Conservation (phyloP, 1,140 invertebrate genomes). For the Euschistus heros region DNA sequence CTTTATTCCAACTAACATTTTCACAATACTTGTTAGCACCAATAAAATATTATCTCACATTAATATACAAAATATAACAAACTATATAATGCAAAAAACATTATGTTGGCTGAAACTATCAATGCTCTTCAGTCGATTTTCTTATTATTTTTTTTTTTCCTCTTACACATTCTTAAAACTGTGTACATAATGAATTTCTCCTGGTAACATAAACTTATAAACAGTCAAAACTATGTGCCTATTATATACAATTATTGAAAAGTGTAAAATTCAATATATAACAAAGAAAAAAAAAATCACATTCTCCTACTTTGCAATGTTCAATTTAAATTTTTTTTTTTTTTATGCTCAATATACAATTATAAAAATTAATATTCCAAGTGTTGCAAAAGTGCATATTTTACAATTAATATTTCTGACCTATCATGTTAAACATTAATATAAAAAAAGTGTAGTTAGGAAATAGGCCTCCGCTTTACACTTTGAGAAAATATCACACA, state of each 20-base stretch:
- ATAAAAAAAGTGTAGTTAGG: slow-evolving; percentile 14
- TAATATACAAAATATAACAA: slow-evolving; percentile 21
- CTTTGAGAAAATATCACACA: slow-evolving; percentile 22
- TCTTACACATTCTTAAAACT: neutral
- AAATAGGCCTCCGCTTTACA: slow-evolving; percentile 19
- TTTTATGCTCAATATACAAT: slow-evolving; percentile 12
- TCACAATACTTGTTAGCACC: slow-evolving; percentile 26
- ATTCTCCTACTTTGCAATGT: slow-evolving; percentile 22
- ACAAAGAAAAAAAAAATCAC: slow-evolving; percentile 4
- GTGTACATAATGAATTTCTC: slow-evolving; percentile 3
- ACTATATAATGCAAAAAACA: slow-evolving; percentile 18
- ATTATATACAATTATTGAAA: slow-evolving; percentile 10
- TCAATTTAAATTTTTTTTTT: neutral
- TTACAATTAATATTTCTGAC: neutral
- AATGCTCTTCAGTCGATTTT: slow-evolving; percentile 9
- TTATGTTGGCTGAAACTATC: slow-evolving; percentile 4
- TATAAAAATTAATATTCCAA: slow-evolving; percentile 12
- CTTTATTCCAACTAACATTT: slow-evolving; percentile 8
- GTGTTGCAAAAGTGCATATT: slow-evolving; percentile 7
- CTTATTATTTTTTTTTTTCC: neutral
- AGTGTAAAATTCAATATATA: slow-evolving; percentile 13
- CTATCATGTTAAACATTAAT: neutral
- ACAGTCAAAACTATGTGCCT: slow-evolving; percentile 19
- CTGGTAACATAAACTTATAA: slow-evolving; percentile 18
- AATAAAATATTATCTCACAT: slow-evolving; percentile 22